These are phyloP conservation scores for Patagioenas fasciata DNA, from an alignment of 2,113 vertebrate species.

Conservation along the genomic window DNA sequence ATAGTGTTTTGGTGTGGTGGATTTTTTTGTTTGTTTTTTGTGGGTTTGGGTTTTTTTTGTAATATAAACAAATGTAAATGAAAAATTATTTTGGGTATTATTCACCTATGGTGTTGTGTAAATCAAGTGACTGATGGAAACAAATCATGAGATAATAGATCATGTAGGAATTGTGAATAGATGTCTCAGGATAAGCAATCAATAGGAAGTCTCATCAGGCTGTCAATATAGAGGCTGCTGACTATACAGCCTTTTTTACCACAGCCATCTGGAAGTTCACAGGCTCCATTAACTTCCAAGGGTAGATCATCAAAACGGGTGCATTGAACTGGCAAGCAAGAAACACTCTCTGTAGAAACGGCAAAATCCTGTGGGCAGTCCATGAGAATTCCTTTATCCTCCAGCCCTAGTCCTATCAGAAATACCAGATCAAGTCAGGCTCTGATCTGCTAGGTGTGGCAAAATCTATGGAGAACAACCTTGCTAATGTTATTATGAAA, in stretches of 20 bases:
- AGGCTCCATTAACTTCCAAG: constrained; percentile 45
- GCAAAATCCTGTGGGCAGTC: background rate
- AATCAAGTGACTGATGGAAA: background rate
- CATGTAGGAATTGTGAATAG: background rate
- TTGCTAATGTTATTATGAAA: background rate
- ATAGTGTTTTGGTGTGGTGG: too few relatives aligned
- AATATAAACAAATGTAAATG: background rate
- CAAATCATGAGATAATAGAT: background rate
- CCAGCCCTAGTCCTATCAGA: background rate
- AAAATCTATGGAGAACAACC: background rate
- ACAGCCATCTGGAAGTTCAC: constrained; percentile 27
- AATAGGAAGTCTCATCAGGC: background rate
- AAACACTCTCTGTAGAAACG: background rate
- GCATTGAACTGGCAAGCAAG: background rate
- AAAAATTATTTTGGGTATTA: background rate
- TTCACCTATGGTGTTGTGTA: background rate
- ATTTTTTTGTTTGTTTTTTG: too few relatives aligned
- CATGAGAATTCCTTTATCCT: background rate
- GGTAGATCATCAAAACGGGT: constrained; percentile 22
- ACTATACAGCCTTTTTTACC: background rate
- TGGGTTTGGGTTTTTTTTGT: background rate
- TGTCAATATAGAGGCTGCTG: background rate
- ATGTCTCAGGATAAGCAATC: background rate
- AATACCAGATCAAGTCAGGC: background rate
- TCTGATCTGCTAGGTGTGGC: background rate